Evolutionary conservation across 2,113 vertebrate species (phyloP), one percentile per base, ranked within the genome.

Genomic region (Willisornis vidua): DNA sequence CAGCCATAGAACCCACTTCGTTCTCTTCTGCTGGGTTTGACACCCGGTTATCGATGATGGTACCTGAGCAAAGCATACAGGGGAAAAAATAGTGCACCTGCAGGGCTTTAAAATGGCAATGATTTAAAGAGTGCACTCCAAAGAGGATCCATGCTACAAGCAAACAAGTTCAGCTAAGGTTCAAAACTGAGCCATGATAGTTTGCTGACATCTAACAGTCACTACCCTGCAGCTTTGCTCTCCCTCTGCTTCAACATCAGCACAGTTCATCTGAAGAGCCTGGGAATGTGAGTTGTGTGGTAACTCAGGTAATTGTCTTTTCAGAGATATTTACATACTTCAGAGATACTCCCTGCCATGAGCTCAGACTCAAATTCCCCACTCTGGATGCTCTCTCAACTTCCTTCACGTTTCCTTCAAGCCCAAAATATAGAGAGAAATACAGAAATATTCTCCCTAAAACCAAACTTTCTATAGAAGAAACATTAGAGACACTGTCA

Each of bases 11-110:
- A 72, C 96, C 98, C 10, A 98, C 61, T 43, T 99, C 99, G 13
- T 91, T 97, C 66, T 99, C 99, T 80, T 99, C 99, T 82, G 97
- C 93, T 1, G 98, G 70, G 77, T 54, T 97, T 0, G 98, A 86
- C 43, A 96, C 97, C 1, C 97, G 95, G 45, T 95, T 97, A 31
- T 98, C 98, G 0, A 98, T 95, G 87, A 98, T 94, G 72, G 98
- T 51, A 95, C 93, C 98, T 98, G 93, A 91, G 80, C 26, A 73
- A 63, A 65, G 73, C 77, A 80, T 11, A 79, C 3, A 74, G 1
- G 29, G 20, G 13, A 88, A 23, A 84, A 59, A 14, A 12, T 0
- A 84, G 6, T 12, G 10, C 10, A 29, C 1, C 3, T 45, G 37
- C 9, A 58, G 70, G 76, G 28, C 14, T 88, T 79, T 19, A 1